Evolutionary conservation across 1,140 invertebrate genomes (phyloP), one percentile per base, ranked within the genome.

Genomic region (Scaptodrosophila lebanonensis): DNA sequence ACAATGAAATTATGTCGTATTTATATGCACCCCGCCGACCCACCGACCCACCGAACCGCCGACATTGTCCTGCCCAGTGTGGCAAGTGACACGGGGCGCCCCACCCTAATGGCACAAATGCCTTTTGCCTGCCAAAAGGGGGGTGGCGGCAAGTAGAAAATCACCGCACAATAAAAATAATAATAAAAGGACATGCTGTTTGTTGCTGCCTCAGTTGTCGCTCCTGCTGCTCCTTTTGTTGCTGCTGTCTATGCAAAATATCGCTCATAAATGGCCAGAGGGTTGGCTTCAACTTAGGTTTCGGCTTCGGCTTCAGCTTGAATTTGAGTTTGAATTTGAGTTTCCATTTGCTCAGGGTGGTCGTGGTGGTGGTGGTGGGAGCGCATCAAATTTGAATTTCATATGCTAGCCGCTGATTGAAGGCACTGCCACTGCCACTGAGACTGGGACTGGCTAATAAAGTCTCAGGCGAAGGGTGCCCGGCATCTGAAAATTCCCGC

Each of bases 101-200:
- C 47, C 51, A 30, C 12, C 8, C 32, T 35, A 8, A 25, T 2
- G 5, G 15, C 2, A 13, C 8, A 9, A n/a, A 38, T 38, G 40
- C 30, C 47, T 40, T 39, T 20, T 40, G 48, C 39, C 17, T 12
- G 17, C 18, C n/a, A 47, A 30, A 29, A 33, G 35, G 30, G 43
- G 48, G 47, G 48, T 54, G 36, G 32, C 27, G 39, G 52, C 9
- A 17, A 22, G 36, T 17, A 40, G 48, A 75, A 85, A 85, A 85
- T 85, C 83, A 83, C 76, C 83, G 83, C 83, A 85, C 77, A 85
- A 85, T 85, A 85, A 85, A 79, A 85, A 85, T 83, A 85, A 83
- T 85, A 85, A 85, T 71, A 84, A 84, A 76, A 76, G 69, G 64
- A 84, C 70, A 84, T 83, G 61, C 68, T 49, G 39, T 33, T 39